Evolutionary conservation across 2,113 vertebrate species (phyloP).

Genomic region (Bombycilla garrulus): DNA sequence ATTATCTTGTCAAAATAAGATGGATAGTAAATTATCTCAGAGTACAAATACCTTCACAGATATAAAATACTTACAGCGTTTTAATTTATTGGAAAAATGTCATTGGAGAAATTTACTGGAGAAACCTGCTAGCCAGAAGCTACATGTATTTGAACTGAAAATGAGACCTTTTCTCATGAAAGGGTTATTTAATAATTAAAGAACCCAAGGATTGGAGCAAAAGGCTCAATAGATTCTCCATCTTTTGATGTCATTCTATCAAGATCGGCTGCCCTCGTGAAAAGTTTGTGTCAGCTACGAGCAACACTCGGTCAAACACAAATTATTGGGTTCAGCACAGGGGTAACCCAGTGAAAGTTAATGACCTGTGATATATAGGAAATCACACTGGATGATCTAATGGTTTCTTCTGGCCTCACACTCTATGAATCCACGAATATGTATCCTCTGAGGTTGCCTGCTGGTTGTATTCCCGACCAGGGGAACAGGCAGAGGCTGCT

Average conservation of each 20-base stretch:
- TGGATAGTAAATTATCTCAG: neutral
- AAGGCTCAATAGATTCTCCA: neutral
- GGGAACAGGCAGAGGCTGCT: neutral
- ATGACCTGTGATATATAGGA: slow-evolving; percentile 58
- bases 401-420: slow-evolving; percentile 47
- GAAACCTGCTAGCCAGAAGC: neutral
- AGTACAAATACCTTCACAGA: neutral
- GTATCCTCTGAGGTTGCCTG: slow-evolving; percentile 32
- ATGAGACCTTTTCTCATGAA: neutral
- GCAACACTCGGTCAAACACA: neutral
- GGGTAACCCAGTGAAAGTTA: slow-evolving; percentile 61
- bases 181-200: neutral
- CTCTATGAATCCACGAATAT: slow-evolving; percentile 51
- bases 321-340: slow-evolving; percentile 46
- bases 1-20: neutral
- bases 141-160: neutral
- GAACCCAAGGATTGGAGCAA: neutral
- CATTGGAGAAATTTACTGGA: neutral
- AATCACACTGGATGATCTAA: slow-evolving; percentile 60
- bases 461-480: slow-evolving; percentile 13
- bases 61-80: neutral
- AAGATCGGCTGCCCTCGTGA: neutral
- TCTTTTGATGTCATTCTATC: neutral
- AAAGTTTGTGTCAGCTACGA: neutral
- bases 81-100: neutral